Base-by-base conservation (phyloP, 2,797 vertebrate genomes). In the Gorsachius magnificus region DNA sequence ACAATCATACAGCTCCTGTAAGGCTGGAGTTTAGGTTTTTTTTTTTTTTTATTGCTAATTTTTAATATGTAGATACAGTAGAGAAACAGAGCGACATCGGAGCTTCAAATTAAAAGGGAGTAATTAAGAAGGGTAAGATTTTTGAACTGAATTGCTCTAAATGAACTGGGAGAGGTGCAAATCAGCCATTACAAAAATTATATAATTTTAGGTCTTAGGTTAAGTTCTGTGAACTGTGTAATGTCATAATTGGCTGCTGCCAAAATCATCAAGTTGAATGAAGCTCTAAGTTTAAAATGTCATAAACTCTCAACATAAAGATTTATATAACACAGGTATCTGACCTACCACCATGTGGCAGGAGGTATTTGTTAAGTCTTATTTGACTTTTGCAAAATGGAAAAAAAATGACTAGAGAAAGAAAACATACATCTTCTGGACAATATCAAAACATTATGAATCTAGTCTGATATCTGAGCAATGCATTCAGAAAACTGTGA, bases 281-380 rank as follows among this genome's bases (percentile, higher is more conserved):
- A 98, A 98, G 94, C 89, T 97, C 94, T 96, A 97, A 97, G 98
- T 97, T 97, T 97, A 98, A 98, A 98, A 98, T 98, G 98, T 98
- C 98, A 98, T 96, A 96, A 98, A 97, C 58, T 97, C 95, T 96
- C 96, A 98, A 95, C 80, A 63, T 75, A 97, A 96, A 97, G 96
- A 97, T 98, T 98, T 98, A 99, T 98, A 98, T 98, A 99, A 98
- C 97, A 98, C 99, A 99, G 99, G 99, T 98, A 98, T 97, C 94
- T 92, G 98, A 98, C 98, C 98, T 93, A 97, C 98, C 93, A 91
- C 96, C 94, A 97, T 58, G 83, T 93, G 96, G 94, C 98, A 98
- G 98, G 97, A 98, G 97, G 98, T 98, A 98, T 99, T 98, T 99
- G 98, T 99, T 99, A 99, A 99, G 98, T 98, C 97, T 98, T 96